These are phyloP conservation scores for Dicyrtomina minuta DNA, from an alignment of 2,888 invertebrate genomes.

Conservation along the genomic window DNA sequence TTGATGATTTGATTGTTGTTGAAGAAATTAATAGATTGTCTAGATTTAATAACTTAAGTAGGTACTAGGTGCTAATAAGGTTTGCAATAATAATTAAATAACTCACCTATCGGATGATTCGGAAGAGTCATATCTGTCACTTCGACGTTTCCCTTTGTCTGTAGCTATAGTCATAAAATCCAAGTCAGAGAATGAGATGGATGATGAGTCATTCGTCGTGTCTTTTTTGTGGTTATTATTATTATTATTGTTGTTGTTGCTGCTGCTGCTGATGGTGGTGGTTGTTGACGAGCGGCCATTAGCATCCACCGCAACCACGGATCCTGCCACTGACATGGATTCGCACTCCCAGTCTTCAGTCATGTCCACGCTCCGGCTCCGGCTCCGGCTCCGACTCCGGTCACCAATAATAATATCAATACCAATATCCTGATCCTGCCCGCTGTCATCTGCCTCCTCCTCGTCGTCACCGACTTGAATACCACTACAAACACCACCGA, in stretches of 20 bases:
- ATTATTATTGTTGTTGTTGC: no score
- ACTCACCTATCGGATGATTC: constrained; percentile 88
- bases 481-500: neutral
- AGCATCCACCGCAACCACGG: constrained; percentile 4
- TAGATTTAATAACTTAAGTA: no score
- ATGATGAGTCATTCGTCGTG: constrained; percentile 15
- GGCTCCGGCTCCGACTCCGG: no score
- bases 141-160: constrained; percentile 68
- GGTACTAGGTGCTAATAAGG: no score
- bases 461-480: neutral
- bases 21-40: no score
- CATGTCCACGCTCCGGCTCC: constrained; percentile 19
- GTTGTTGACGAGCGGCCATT: no score
- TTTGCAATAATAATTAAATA: no score
- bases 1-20: no score
- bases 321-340: constrained; percentile 25
- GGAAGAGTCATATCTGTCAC: constrained; percentile 89
- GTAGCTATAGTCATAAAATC: constrained; percentile 40
- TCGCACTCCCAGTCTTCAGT: constrained; percentile 28
- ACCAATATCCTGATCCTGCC: neutral
- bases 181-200: constrained; percentile 40
- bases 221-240: no score
- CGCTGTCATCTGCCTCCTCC: neutral
- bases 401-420: constrained; percentile 1
- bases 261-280: no score